phyloP scores from a whole-genome alignment of 2,797 vertebrate species.

The Carapus acus region DNA sequence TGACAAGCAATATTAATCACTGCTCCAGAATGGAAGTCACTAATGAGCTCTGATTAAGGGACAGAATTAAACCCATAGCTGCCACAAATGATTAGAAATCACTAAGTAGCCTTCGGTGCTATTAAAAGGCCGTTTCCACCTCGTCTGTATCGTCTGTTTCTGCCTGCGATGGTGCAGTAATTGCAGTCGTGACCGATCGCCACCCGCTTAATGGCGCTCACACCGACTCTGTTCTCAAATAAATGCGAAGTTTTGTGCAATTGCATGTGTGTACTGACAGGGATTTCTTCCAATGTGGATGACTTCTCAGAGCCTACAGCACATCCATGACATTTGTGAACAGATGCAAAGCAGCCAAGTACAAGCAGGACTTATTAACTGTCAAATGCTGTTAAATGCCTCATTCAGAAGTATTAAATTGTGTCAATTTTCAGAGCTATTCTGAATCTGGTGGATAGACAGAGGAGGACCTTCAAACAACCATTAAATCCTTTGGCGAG shows the following conservation, averaged over 20 bases:
- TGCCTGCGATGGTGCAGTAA: slow-evolving; percentile 44
- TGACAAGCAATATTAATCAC: slow-evolving; percentile 59
- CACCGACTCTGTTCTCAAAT: neutral
- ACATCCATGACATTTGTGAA: too few relatives aligned
- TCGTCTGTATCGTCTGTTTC: slow-evolving; percentile 39
- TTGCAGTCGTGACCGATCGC: slow-evolving; percentile 37
- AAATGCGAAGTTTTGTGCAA: neutral
- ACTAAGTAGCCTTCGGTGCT: slow-evolving; percentile 50
- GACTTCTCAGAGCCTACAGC: too few relatives aligned
- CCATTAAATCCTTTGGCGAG: slow-evolving; percentile 2
- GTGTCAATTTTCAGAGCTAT: too few relatives aligned
- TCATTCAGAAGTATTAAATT: too few relatives aligned
- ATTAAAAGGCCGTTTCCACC: slow-evolving; percentile 64
- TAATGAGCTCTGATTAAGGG: slow-evolving; percentile 65
- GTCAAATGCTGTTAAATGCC: too few relatives aligned
- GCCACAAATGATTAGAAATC: slow-evolving; percentile 59
- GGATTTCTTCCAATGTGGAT: too few relatives aligned
- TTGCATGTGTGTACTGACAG: too few relatives aligned
- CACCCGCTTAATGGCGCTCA: neutral
- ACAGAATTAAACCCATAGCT: slow-evolving; percentile 51
- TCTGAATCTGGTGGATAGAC: too few relatives aligned
- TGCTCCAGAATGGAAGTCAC: slow-evolving; percentile 22
- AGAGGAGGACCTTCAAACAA: slow-evolving; percentile 4
- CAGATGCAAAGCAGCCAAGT: too few relatives aligned
- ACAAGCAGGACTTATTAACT: too few relatives aligned